A percentile compares a stretch with the other conserved stretches of the same genome.
phyloP scores from a whole-genome alignment of 2,113 vertebrate species.

The Phyllostomus discolor region DNA sequence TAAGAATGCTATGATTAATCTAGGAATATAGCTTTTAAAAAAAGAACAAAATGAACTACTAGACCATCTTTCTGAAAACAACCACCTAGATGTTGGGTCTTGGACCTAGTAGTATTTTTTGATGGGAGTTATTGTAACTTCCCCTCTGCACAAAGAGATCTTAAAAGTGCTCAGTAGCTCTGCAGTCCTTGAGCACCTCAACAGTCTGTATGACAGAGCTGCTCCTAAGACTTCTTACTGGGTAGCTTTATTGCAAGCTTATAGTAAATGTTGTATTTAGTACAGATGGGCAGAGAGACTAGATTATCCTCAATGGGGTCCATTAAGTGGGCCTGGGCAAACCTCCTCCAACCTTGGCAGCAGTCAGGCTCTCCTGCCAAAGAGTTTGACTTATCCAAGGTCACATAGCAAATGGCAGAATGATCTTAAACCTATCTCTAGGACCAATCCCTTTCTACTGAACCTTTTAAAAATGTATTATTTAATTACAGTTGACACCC shows the following conservation, averaged over 20 bases:
- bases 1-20: neutral
- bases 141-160: neutral
- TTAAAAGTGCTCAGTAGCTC: neutral
- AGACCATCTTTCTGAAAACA: neutral
- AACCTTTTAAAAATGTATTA: neutral
- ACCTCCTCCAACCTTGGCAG: neutral
- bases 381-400: constrained; percentile 31
- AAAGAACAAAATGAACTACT: neutral
- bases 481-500: neutral
- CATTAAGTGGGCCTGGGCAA: neutral
- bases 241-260: constrained; percentile 18
- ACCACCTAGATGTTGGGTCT: neutral
- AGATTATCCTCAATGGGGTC: neutral
- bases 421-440: neutral
- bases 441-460: neutral
- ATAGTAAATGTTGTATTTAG: neutral
- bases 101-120: neutral
- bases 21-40: neutral
- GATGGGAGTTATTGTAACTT: neutral
- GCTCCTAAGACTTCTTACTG: neutral
- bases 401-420: neutral
- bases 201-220: neutral
- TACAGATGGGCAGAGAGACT: neutral
- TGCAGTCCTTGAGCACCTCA: neutral
- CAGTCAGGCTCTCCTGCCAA: neutral